These are phyloP conservation scores for Psilopogon haemacephalus DNA, from an alignment of 2,113 vertebrate species.

Conservation along the genomic window DNA sequence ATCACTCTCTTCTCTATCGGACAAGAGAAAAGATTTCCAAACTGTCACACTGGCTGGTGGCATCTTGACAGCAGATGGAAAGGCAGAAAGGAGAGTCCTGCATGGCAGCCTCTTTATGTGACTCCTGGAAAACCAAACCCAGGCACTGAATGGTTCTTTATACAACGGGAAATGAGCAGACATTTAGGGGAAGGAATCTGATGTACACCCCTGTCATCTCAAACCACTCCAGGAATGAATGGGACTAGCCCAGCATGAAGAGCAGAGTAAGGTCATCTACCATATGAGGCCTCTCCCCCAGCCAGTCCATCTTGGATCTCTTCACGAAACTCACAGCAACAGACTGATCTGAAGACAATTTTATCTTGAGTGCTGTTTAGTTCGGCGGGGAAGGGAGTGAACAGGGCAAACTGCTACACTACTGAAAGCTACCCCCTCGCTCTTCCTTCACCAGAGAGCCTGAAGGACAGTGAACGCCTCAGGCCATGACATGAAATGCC, in stretches of 20 bases:
- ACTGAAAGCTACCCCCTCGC: background rate
- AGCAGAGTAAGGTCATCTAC: background rate
- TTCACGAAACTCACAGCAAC: background rate
- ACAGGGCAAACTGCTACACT: background rate
- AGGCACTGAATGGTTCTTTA: conserved; percentile 13
- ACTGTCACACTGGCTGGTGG: conserved; percentile 20
- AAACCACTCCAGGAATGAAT: background rate
- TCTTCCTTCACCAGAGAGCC: conserved; percentile 2
- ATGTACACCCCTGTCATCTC: background rate
- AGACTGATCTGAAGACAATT: background rate
- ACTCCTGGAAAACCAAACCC: background rate
- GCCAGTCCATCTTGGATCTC: background rate
- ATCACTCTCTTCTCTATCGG: background rate
- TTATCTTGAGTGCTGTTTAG: background rate
- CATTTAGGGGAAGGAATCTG: background rate
- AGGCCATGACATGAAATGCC: background rate
- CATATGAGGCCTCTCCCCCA: background rate
- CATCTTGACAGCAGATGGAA: conserved; percentile 19
- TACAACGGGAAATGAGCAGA: background rate
- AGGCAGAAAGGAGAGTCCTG: background rate
- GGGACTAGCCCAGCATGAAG: background rate
- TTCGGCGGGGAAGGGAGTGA: background rate
- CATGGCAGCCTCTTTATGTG: conserved; percentile 2
- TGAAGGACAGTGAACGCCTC: background rate
- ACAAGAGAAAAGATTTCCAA: conserved; percentile 32